Percentiles rank a stretch among this genome's conserved stretches.
These are phyloP conservation scores for Eretmocerus hayati DNA, from an alignment of 2,888 invertebrate genomes.

Conservation along the genomic window DNA sequence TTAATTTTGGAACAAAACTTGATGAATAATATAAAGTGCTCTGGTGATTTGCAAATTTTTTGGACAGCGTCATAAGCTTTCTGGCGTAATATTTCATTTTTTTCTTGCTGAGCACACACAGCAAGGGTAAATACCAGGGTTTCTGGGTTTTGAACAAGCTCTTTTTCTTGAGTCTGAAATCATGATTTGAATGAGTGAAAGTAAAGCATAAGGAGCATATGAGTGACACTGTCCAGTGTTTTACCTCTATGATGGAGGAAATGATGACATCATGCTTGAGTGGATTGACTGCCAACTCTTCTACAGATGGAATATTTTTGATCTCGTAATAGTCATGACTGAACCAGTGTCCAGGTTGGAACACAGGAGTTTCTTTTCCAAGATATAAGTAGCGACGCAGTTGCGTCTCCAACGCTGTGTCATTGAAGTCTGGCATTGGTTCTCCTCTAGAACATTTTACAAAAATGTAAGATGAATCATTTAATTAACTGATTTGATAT, in stretches of 20 bases:
- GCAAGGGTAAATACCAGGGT: slow-evolving; percentile 60
- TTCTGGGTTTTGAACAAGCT: slow-evolving; percentile 52
- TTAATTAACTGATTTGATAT: too few species aligned
- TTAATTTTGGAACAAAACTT: slow-evolving; percentile 52
- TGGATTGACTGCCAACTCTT: slow-evolving; percentile 32
- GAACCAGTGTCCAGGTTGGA: slow-evolving; percentile 54
- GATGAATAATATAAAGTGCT: slow-evolving; percentile 59
- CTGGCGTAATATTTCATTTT: slow-evolving; percentile 47
- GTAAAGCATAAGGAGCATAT: too few species aligned
- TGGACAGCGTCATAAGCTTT: slow-evolving; percentile 51
- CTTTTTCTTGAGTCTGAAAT: slow-evolving; percentile 39
- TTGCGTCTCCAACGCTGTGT: slow-evolving; percentile 40
- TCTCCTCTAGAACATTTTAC: too few species aligned
- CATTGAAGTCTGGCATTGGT: slow-evolving; percentile 21
- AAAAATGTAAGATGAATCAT: too few species aligned
- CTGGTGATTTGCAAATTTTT: slow-evolving; percentile 56
- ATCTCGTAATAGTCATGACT: slow-evolving; percentile 50
- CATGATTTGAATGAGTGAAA: neutral
- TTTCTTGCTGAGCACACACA: slow-evolving; percentile 50
- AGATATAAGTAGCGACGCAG: slow-evolving; percentile 51
- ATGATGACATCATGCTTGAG: slow-evolving; percentile 13
- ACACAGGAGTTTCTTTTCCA: slow-evolving; percentile 51
- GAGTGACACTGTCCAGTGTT: too few species aligned
- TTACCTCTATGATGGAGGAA: slow-evolving; percentile 17
- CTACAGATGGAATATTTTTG: slow-evolving; percentile 46